Evolutionary conservation across 2,888 invertebrate species (phyloP).

Genomic region (Leucophora obtusa): DNA sequence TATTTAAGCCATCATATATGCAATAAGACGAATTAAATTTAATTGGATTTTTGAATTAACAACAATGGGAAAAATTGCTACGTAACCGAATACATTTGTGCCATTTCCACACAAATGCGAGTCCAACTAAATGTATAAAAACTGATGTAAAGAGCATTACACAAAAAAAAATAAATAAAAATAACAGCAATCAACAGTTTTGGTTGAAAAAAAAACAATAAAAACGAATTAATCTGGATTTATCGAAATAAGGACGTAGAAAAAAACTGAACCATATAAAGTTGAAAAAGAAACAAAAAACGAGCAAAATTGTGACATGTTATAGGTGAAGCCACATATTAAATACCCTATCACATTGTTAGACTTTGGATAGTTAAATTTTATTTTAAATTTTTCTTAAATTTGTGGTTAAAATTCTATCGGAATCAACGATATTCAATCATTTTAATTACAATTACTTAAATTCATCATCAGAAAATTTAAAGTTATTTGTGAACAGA

Average conservation of each 20-base stretch:
- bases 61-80: slow-evolving; percentile 46
- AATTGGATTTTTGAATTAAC: slow-evolving; percentile 67
- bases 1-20: slow-evolving; percentile 45
- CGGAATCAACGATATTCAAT: too few species aligned
- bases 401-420: too few species aligned
- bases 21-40: slow-evolving; percentile 67
- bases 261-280: slow-evolving; percentile 16
- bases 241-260: slow-evolving; percentile 53
- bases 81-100: slow-evolving; percentile 58
- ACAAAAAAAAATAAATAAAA: slow-evolving; percentile 36
- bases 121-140: neutral
- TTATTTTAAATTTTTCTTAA: too few species aligned
- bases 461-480: too few species aligned
- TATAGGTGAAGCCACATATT: too few species aligned
- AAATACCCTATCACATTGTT: too few species aligned
- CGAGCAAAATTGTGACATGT: too few species aligned
- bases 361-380: too few species aligned
- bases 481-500: too few species aligned
- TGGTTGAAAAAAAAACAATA: slow-evolving; percentile 61
- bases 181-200: slow-evolving; percentile 56
- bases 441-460: too few species aligned
- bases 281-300: slow-evolving; percentile 12
- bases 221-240: slow-evolving; percentile 65
- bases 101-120: slow-evolving; percentile 27
- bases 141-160: slow-evolving; percentile 34